phyloP scores from a whole-genome alignment of 2,797 vertebrate genomes.

The Artibeus jamaicensis region DNA sequence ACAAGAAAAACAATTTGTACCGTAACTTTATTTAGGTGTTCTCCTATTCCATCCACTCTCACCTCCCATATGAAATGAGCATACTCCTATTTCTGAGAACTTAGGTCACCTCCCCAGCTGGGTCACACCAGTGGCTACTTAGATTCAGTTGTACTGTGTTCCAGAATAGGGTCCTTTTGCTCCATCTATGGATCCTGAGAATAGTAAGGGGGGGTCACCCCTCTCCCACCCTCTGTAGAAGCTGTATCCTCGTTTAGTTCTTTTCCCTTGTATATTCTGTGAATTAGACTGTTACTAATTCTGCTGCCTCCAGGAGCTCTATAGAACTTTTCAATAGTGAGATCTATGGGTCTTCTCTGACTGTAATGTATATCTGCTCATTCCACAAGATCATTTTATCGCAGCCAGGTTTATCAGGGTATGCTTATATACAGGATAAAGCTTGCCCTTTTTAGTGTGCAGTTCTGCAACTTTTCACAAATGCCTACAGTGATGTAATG shows the following conservation, averaged over 20 bases:
- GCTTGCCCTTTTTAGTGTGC: neutral
- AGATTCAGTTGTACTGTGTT: neutral
- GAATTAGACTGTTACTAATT: neutral
- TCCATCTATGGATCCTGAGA: neutral
- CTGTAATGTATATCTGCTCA: neutral
- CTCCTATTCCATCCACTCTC: neutral
- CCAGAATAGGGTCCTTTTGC: neutral
- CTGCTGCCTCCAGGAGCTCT: neutral
- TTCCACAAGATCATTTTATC: neutral
- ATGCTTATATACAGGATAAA: neutral
- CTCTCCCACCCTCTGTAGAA: neutral
- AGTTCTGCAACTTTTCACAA: neutral
- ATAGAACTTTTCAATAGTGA: neutral
- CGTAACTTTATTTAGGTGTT: neutral
- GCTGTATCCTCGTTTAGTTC: neutral
- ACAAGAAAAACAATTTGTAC: fast-evolving
- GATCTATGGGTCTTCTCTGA: neutral
- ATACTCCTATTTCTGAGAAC: neutral
- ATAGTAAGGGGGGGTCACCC: neutral
- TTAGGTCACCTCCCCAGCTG: neutral
- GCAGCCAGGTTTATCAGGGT: neutral
- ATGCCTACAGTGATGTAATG: neutral
- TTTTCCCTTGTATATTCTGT: neutral
- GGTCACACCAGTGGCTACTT: neutral
- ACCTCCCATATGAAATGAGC: neutral